Evolutionary conservation across 2,888 invertebrate species (phyloP).

Genomic region (Aspidiotus destructor): DNA sequence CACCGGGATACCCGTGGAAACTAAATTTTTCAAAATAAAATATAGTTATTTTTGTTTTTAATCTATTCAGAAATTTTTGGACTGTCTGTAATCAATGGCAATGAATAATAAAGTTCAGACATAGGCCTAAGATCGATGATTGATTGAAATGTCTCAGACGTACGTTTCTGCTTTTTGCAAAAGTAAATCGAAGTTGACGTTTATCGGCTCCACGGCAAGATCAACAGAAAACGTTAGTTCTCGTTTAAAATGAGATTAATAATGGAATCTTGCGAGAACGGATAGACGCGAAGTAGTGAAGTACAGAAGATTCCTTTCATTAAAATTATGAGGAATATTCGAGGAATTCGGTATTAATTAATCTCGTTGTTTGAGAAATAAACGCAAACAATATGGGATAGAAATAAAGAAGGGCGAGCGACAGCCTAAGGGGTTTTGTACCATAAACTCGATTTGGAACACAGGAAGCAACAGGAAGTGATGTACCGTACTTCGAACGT

Average conservation of each 20-base stretch:
- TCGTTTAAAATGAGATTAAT: slow-evolving; percentile 32
- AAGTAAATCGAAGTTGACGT: neutral
- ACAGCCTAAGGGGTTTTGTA: slow-evolving; percentile 30
- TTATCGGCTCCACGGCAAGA: slow-evolving; percentile 29
- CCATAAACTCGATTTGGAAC: slow-evolving; percentile 24
- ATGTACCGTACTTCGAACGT: too few species aligned
- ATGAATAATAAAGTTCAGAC: too few species aligned
- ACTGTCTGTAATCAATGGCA: too few species aligned
- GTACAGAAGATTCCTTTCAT: slow-evolving; percentile 30
- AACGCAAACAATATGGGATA: slow-evolving; percentile 24
- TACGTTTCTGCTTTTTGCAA: too few species aligned
- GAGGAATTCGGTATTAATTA: slow-evolving; percentile 32
- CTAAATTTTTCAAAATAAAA: too few species aligned
- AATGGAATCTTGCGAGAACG: slow-evolving; percentile 25
- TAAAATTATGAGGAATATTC: slow-evolving; percentile 32
- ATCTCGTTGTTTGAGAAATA: slow-evolving; percentile 29
- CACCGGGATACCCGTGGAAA: too few species aligned
- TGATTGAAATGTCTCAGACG: too few species aligned
- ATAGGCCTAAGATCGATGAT: too few species aligned
- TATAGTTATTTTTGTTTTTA: too few species aligned
- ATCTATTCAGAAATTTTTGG: too few species aligned
- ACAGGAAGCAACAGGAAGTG: slow-evolving; percentile 27
- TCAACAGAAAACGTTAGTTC: slow-evolving; percentile 14
- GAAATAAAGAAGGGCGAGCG: slow-evolving; percentile 17
- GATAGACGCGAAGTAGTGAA: slow-evolving; percentile 7